Conservation (phyloP, 2,888 invertebrate genomes). For the Tridacna gigas region DNA sequence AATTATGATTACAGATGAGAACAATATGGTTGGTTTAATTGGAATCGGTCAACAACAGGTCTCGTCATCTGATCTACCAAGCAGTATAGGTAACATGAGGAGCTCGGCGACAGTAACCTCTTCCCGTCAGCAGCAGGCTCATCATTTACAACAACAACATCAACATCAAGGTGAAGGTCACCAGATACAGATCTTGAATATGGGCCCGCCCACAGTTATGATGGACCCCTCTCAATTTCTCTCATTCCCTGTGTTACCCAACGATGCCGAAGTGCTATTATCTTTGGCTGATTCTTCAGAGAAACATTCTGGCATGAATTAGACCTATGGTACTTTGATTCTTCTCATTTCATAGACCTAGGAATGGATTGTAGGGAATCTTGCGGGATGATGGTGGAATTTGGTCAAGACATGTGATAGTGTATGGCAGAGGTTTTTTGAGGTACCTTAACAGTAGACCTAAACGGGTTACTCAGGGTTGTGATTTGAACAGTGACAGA, state of each 20-base stretch:
- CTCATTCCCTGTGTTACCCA: constrained; percentile 48
- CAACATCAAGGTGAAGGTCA: constrained; percentile 20
- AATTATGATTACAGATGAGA: not conserved
- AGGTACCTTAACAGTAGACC: too few species aligned
- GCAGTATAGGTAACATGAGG: not conserved
- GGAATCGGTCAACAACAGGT: constrained; percentile 28
- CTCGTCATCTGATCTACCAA: constrained; percentile 8
- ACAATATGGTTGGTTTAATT: constrained; percentile 39
- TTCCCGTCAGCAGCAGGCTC: constrained; percentile 16
- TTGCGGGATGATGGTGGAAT: too few species aligned
- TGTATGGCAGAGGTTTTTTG: too few species aligned
- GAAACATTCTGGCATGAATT: constrained; percentile 20
- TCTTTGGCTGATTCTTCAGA: constrained; percentile 42
- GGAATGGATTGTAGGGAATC: too few species aligned
- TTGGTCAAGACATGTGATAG: too few species aligned
- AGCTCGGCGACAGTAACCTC: constrained; percentile 13
- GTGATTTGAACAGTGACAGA: too few species aligned
- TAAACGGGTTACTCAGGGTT: too few species aligned
- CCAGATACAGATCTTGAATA: constrained; percentile 21
- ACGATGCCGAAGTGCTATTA: constrained; percentile 49
- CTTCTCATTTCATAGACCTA: too few species aligned
- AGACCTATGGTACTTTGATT: not conserved
- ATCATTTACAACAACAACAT: constrained; percentile 16
- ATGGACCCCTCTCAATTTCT: constrained; percentile 47
- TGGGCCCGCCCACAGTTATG: constrained; percentile 39